phyloP scores from a whole-genome alignment of 1,140 invertebrate species.

The Cheumatopsyche charites region DNA sequence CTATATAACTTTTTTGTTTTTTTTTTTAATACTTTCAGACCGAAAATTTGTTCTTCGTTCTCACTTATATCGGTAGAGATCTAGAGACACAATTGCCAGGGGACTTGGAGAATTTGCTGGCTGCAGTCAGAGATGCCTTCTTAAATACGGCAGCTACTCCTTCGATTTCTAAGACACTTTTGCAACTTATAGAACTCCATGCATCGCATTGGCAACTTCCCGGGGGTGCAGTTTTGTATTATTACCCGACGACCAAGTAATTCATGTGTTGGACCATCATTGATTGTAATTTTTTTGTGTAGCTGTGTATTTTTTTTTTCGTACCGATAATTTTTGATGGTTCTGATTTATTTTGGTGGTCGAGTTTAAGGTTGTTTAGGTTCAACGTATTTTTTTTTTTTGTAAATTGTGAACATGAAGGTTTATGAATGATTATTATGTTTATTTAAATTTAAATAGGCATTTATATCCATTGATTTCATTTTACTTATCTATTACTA shows the following conservation, averaged over 20 bases:
- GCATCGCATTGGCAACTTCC: slow-evolving; percentile 88
- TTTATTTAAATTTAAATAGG: too few species aligned
- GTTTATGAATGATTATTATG: too few species aligned
- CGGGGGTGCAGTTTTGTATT: slow-evolving; percentile 86
- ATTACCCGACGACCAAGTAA: slow-evolving; percentile 75
- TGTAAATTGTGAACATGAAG: too few species aligned
- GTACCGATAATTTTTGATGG: too few species aligned
- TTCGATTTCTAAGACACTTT: slow-evolving; percentile 76
- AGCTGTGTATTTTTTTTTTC: too few species aligned
- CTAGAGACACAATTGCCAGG: slow-evolving; percentile 79
- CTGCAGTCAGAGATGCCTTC: slow-evolving; percentile 83
- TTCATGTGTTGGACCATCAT: background rate
- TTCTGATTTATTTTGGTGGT: too few species aligned
- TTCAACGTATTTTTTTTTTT: too few species aligned
- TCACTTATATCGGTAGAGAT: slow-evolving; percentile 85
- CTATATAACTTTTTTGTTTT: background rate
- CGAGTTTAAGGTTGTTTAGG: too few species aligned
- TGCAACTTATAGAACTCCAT: slow-evolving; percentile 87
- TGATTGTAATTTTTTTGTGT: background rate
- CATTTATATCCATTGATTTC: too few species aligned
- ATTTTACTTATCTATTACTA: too few species aligned
- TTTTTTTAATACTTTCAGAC: slow-evolving; percentile 63
- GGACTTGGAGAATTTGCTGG: slow-evolving; percentile 77
- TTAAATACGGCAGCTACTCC: slow-evolving; percentile 71
- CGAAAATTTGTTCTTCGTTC: slow-evolving; percentile 84